Evolutionary conservation across 2,888 invertebrate species (phyloP).

Genomic region (Lithophane semibrunnea): DNA sequence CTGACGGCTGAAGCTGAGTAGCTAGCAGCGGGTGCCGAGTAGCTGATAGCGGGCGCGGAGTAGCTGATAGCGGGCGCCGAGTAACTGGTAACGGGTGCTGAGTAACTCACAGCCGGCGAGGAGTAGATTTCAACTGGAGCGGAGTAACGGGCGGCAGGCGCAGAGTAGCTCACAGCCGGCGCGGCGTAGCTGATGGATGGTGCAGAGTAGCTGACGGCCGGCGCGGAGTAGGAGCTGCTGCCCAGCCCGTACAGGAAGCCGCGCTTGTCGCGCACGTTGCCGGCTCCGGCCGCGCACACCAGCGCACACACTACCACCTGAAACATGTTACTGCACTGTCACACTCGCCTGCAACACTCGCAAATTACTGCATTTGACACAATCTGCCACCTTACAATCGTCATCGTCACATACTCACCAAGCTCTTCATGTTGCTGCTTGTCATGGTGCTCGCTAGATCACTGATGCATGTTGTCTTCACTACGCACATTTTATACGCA

Average conservation of each 20-base stretch:
- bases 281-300: conserved; percentile 44
- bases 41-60: conserved; percentile 17
- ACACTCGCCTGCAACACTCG: neutral
- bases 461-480: conserved; percentile 21
- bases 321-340: conserved; percentile 15
- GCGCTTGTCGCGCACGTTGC: conserved; percentile 65
- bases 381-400: neutral
- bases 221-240: conserved; percentile 6
- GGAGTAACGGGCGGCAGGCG: conserved; percentile 20
- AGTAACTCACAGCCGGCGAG: neutral
- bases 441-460: conserved; percentile 14
- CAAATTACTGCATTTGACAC: neutral
- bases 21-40: conserved; percentile 20
- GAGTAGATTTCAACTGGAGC: conserved; percentile 4
- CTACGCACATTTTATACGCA: conserved; percentile 38
- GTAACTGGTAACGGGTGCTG: conserved; percentile 27
- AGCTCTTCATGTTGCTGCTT: conserved; percentile 33
- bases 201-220: conserved; percentile 22
- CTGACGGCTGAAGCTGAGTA: conserved; percentile 20
- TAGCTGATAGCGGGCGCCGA: conserved; percentile 23
- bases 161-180: conserved; percentile 32
- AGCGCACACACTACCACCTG: conserved; percentile 40
- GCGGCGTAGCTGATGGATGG: conserved; percentile 25
- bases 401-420: conserved; percentile 40
- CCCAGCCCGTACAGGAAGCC: conserved; percentile 41